A percentile compares a stretch with the other conserved stretches of the same genome.
Evolutionary conservation across 2,113 vertebrate genomes (phyloP).

Genomic region (Vireo altiloquus): DNA sequence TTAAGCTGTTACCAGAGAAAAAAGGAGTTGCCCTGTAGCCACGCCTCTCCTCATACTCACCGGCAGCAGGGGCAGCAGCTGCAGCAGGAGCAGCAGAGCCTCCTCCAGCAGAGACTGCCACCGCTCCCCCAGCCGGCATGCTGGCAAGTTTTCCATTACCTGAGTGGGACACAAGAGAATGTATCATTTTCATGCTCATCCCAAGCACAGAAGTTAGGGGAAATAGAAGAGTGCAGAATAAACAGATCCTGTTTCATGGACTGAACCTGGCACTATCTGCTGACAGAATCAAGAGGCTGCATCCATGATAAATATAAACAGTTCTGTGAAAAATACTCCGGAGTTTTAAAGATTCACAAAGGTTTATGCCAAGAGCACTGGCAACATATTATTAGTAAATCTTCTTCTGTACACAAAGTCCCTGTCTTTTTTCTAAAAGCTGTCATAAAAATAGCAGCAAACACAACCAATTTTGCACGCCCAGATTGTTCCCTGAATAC

Average conservation of each 20-base stretch:
- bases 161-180: neutral
- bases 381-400: neutral
- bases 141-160: slow-evolving; percentile 92
- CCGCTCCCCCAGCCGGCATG: slow-evolving; percentile 85
- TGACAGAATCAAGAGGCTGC: neutral
- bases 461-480: neutral
- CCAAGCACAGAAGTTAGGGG: neutral
- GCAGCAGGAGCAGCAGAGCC: slow-evolving; percentile 82
- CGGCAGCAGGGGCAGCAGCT: slow-evolving; percentile 73
- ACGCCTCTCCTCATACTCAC: slow-evolving; percentile 1
- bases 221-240: neutral
- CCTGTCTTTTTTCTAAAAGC: neutral
- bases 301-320: neutral
- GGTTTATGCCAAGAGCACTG: neutral
- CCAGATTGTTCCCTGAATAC: neutral
- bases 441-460: neutral
- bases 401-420: neutral
- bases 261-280: neutral
- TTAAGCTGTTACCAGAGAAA: neutral
- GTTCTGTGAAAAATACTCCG: neutral
- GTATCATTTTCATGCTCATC: neutral
- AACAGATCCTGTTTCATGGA: neutral
- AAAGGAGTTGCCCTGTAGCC: neutral
- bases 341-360: neutral
- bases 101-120: slow-evolving; percentile 76